These are phyloP conservation scores for Galerucella nymphaeae DNA, from an alignment of 2,888 invertebrate genomes.

Conservation along the genomic window DNA sequence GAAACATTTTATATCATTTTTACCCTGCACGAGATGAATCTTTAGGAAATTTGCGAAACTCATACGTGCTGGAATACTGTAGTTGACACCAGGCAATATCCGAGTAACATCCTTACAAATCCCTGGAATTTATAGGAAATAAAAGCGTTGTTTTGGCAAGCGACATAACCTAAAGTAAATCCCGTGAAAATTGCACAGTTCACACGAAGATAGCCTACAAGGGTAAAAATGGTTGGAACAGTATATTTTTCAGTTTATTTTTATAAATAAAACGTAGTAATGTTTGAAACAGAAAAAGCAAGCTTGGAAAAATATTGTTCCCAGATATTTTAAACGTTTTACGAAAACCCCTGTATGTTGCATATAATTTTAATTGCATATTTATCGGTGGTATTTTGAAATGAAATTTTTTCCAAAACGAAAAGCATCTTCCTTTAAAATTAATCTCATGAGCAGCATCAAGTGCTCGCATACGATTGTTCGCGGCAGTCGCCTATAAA, in stretches of 20 bases:
- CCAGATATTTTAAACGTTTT: too few species aligned
- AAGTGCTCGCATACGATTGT: neutral
- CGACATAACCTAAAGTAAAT: conserved; percentile 24
- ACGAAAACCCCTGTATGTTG: neutral
- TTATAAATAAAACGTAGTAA: neutral
- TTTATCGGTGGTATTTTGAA: conserved; percentile 1
- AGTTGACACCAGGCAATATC: conserved; percentile 13
- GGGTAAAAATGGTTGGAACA: neutral
- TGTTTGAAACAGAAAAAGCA: neutral
- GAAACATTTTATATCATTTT: neutral
- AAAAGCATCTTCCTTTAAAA: neutral
- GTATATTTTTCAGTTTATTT: neutral
- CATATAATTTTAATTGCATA: neutral
- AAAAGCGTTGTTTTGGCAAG: conserved; percentile 26
- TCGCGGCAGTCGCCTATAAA: neutral
- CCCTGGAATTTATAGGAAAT: conserved; percentile 25
- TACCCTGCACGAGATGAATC: neutral
- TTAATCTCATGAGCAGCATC: neutral
- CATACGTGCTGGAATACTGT: conserved; percentile 11
- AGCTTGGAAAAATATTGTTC: too few species aligned
- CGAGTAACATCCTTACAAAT: conserved; percentile 24
- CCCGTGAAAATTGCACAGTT: conserved; percentile 24
- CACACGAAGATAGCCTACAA: conserved; percentile 19
- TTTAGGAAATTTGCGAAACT: neutral
- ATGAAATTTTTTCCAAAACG: neutral